phyloP scores from a whole-genome alignment of 2,888 invertebrate genomes.

The Xiphydria camelus region DNA sequence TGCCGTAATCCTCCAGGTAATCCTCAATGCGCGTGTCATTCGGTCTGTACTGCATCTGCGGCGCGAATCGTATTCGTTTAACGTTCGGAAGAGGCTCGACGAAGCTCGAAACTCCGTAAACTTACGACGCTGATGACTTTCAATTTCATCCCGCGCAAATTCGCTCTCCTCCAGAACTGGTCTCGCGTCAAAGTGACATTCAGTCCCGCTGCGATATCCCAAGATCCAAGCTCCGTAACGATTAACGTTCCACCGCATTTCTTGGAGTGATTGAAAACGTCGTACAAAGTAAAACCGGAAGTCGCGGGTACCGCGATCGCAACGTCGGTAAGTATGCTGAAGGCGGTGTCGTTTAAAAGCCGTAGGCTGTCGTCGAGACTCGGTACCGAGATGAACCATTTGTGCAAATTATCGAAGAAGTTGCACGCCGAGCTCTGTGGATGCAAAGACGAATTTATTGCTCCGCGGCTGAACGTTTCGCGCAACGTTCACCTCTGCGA shows the following conservation, averaged over 20 bases:
- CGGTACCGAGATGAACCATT: slow-evolving; percentile 39
- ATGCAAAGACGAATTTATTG: no score
- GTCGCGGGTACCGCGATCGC: slow-evolving; percentile 26
- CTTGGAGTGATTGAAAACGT: slow-evolving; percentile 41
- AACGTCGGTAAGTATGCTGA: slow-evolving; percentile 38
- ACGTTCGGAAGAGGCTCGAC: not conserved
- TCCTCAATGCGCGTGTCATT: slow-evolving; percentile 31
- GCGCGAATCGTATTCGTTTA: not conserved
- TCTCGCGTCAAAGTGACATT: slow-evolving; percentile 29
- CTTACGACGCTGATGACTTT: slow-evolving; percentile 39
- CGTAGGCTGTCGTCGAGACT: slow-evolving; percentile 23
- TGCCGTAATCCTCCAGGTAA: slow-evolving; percentile 37
- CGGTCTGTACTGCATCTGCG: slow-evolving; percentile 29
- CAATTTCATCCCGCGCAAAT: slow-evolving; percentile 41
- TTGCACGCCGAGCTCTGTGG: slow-evolving; percentile 32
- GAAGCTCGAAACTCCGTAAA: not conserved
- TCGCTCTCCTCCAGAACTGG: slow-evolving; percentile 33
- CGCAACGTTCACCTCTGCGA: slow-evolving; percentile 19
- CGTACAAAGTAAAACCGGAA: slow-evolving; percentile 31
- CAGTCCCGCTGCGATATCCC: slow-evolving; percentile 28
- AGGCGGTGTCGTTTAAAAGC: slow-evolving; percentile 36
- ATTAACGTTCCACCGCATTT: slow-evolving; percentile 38
- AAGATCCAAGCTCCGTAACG: slow-evolving; percentile 36
- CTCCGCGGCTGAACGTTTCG: no score
- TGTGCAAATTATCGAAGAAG: slow-evolving; percentile 37